These are phyloP conservation scores for Staurois parvus DNA, from an alignment of 2,797 vertebrate species.

Conservation along the genomic window DNA sequence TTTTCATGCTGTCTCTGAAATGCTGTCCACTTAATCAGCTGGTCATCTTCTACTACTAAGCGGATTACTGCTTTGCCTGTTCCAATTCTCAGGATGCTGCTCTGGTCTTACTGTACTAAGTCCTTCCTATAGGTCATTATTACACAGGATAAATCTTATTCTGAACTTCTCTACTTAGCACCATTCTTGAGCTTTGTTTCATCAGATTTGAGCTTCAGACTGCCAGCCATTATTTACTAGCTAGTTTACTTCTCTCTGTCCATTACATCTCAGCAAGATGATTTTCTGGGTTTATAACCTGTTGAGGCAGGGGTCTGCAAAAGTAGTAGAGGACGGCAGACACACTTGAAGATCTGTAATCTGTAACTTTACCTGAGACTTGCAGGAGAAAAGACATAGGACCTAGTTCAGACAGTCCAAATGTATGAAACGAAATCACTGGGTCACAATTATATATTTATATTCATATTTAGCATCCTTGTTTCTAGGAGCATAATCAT, in stretches of 20 bases:
- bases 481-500: no score
- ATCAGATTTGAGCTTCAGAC: background rate
- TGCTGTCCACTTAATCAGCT: conserved; percentile 21
- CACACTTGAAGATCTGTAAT: background rate
- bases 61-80: conserved; percentile 6
- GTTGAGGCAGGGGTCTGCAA: background rate
- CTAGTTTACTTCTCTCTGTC: conserved; percentile 6
- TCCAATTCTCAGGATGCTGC: background rate
- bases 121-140: conserved; percentile 14
- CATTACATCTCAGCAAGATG: background rate
- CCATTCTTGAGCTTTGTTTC: background rate
- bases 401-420: no score
- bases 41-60: conserved; percentile 6
- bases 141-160: conserved; percentile 12
- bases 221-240: conserved; percentile 8
- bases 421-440: no score
- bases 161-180: background rate
- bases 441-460: no score
- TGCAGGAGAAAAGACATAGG: background rate
- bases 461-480: background rate
- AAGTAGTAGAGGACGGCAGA: background rate
- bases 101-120: background rate
- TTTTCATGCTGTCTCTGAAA: conserved; percentile 8
- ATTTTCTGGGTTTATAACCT: background rate
- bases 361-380: background rate